Evolutionary conservation across 1,140 invertebrate species (phyloP).

Genomic region (Latrodectus geometricus): DNA sequence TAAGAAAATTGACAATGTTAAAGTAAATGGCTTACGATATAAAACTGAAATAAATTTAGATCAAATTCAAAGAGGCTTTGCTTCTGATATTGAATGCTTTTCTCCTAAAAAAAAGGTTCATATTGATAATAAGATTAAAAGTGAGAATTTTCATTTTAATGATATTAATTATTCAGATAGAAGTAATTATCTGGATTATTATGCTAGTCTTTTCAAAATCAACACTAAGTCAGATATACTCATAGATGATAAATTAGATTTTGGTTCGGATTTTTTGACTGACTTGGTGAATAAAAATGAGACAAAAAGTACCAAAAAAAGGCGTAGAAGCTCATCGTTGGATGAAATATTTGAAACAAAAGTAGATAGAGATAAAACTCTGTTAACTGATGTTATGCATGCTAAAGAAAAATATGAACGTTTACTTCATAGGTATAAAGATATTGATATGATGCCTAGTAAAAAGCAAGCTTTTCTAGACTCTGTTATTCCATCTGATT

Average conservation of each 20-base stretch:
- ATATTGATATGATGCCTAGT: neutral
- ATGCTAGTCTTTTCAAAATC: constrained; percentile 20
- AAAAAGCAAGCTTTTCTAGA: constrained; percentile 31
- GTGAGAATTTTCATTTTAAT: neutral
- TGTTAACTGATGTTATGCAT: constrained; percentile 9
- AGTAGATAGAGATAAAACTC: constrained; percentile 5
- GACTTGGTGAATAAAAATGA: constrained; percentile 19
- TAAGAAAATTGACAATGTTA: too few relatives aligned
- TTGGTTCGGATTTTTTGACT: neutral
- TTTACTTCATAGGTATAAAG: neutral
- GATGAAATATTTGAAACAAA: neutral
- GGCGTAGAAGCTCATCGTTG: neutral
- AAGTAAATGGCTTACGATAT: neutral
- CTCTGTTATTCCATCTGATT: constrained; percentile 18
- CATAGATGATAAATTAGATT: neutral
- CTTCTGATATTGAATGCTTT: constrained; percentile 19
- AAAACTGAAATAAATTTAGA: neutral
- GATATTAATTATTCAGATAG: neutral
- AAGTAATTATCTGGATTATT: constrained; percentile 16
- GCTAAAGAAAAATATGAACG: constrained; percentile 14
- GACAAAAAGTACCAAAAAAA: constrained; percentile 18
- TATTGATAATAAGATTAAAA: neutral
- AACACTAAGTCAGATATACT: neutral
- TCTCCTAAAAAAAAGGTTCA: neutral
- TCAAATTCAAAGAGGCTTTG: neutral